Conservation (phyloP, 1,140 invertebrate genomes). For the Geopemphigus sp. region DNA sequence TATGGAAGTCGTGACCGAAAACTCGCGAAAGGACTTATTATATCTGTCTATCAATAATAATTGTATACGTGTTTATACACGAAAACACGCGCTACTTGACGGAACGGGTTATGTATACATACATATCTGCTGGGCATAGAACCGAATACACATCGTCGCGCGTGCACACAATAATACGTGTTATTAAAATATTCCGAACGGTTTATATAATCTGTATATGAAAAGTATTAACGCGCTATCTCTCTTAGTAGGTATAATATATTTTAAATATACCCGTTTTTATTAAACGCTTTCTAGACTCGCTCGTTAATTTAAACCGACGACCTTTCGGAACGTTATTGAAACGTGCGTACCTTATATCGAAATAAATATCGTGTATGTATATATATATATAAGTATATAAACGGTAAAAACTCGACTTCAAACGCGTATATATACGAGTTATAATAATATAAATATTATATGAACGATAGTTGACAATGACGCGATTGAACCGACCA, state of each 20-base stretch:
- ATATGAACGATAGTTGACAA: too few species aligned
- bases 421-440: too few species aligned
- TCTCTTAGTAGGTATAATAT: background rate
- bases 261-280: background rate
- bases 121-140: too few species aligned
- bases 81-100: background rate
- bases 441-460: too few species aligned
- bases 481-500: too few species aligned
- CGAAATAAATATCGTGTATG: too few species aligned
- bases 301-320: background rate
- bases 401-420: too few species aligned
- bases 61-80: background rate
- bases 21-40: background rate
- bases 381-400: too few species aligned
- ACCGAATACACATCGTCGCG: too few species aligned
- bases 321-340: too few species aligned
- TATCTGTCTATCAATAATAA: background rate
- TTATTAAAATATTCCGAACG: background rate
- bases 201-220: background rate
- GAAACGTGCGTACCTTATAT: too few species aligned
- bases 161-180: background rate
- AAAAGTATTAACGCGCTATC: background rate
- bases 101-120: background rate
- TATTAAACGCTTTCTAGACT: conserved; percentile 8
- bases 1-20: background rate